Conservation (phyloP, 2,888 invertebrate species). For the Lymantria monacha region DNA sequence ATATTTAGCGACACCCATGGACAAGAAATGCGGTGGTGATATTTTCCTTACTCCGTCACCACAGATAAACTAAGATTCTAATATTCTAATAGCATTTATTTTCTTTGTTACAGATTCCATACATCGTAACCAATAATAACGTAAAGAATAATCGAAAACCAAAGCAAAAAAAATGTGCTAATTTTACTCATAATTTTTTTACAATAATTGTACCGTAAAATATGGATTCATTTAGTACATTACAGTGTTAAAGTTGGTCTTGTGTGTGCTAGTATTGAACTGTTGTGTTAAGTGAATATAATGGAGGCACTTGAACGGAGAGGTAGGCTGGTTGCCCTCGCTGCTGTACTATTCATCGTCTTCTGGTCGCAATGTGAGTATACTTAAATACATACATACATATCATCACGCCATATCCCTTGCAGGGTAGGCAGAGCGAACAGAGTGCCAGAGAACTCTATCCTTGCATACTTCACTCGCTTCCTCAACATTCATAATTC, state of each 20-base stretch:
- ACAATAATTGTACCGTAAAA: conserved; percentile 21
- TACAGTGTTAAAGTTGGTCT: conserved; percentile 35
- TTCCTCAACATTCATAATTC: not conserved
- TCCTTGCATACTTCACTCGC: too few relatives aligned
- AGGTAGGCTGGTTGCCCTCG: conserved; percentile 46
- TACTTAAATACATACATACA: not conserved
- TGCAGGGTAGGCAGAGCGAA: too few relatives aligned
- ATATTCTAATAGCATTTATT: not conserved
- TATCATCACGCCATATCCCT: too few relatives aligned
- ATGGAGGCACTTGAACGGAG: conserved; percentile 76
- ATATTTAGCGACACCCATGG: too few relatives aligned
- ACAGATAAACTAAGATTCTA: too few relatives aligned
- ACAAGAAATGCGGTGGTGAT: too few relatives aligned
- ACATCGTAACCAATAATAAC: not conserved
- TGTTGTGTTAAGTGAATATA: conserved; percentile 33
- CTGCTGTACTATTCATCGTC: conserved; percentile 54
- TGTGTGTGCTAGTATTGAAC: conserved; percentile 21
- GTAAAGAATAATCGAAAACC: not conserved
- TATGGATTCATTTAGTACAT: conserved; percentile 31
- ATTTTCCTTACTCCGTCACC: too few relatives aligned
- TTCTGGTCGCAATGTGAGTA: conserved; percentile 73
- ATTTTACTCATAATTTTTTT: conserved; percentile 9
- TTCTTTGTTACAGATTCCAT: conserved; percentile 11
- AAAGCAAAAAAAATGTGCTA: conserved; percentile 15
- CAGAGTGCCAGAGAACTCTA: too few relatives aligned